Conservation (phyloP, 2,797 vertebrate genomes). For the Pogonophryne albipinna region DNA sequence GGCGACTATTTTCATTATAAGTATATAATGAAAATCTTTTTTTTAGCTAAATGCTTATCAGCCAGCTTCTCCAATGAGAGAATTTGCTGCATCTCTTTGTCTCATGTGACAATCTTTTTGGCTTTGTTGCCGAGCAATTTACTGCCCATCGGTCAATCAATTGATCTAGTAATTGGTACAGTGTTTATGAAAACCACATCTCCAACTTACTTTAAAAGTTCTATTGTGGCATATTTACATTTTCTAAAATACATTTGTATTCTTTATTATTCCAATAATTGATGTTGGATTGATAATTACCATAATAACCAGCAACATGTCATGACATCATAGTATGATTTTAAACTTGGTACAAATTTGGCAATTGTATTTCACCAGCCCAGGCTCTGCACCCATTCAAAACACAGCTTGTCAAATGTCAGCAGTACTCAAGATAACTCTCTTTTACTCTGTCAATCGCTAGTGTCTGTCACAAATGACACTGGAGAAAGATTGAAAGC, state of each 20-base stretch:
- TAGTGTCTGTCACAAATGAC: slow-evolving; percentile 18
- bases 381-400: background rate
- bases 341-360: slow-evolving; percentile 5
- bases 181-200: background rate
- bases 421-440: slow-evolving; percentile 8
- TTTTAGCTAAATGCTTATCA: background rate
- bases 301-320: background rate
- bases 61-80: background rate
- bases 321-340: background rate
- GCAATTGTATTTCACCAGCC: background rate
- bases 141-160: too few relatives aligned
- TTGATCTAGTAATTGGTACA: background rate
- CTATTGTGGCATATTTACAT: background rate
- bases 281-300: background rate
- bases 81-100: background rate
- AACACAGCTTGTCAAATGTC: slow-evolving; percentile 15
- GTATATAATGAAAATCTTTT: background rate
- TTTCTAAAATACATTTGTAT: background rate
- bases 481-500: slow-evolving; percentile 14
- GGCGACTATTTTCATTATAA: slow-evolving; percentile 1
- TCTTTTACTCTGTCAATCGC: slow-evolving; percentile 15
- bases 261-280: background rate
- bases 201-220: background rate
- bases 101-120: background rate
- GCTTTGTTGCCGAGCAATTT: too few relatives aligned